Conservation (phyloP, 2,888 invertebrate species). For the Cheilosia vernalis region DNA sequence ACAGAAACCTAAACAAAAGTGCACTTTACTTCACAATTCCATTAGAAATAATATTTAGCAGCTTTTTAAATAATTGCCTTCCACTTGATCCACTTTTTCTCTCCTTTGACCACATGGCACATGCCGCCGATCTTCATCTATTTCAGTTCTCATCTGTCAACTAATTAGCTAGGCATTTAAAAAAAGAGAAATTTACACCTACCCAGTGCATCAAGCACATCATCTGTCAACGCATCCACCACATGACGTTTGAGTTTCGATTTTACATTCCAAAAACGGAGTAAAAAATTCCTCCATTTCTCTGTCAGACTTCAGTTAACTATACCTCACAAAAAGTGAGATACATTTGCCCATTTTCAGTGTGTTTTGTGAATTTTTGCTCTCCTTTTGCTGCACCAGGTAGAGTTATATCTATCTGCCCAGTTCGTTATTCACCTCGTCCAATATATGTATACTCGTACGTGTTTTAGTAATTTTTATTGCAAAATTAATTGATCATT, state of each 20-base stretch:
- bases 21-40: background rate
- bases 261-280: slow-evolving; percentile 38
- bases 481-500: slow-evolving; percentile 82
- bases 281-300: background rate
- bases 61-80: background rate
- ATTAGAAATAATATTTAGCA: background rate
- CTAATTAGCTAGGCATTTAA: slow-evolving; percentile 33
- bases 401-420: background rate
- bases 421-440: slow-evolving; percentile 23
- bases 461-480: slow-evolving; percentile 78
- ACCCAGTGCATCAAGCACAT: slow-evolving; percentile 1
- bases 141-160: slow-evolving; percentile 21
- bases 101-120: background rate
- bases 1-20: too few species aligned
- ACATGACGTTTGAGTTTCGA: slow-evolving; percentile 34
- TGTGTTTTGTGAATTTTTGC: slow-evolving; percentile 40
- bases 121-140: background rate
- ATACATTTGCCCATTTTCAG: slow-evolving; percentile 60
- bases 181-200: slow-evolving; percentile 43
- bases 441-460: slow-evolving; percentile 22
- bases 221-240: slow-evolving; percentile 18
- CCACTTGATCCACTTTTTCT: background rate
- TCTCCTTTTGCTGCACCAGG: slow-evolving; percentile 29
- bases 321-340: slow-evolving; percentile 8
- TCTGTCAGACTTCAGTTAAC: background rate